These are phyloP conservation scores for Phymatocera aterrima DNA, from an alignment of 2,888 invertebrate genomes.

Conservation along the genomic window DNA sequence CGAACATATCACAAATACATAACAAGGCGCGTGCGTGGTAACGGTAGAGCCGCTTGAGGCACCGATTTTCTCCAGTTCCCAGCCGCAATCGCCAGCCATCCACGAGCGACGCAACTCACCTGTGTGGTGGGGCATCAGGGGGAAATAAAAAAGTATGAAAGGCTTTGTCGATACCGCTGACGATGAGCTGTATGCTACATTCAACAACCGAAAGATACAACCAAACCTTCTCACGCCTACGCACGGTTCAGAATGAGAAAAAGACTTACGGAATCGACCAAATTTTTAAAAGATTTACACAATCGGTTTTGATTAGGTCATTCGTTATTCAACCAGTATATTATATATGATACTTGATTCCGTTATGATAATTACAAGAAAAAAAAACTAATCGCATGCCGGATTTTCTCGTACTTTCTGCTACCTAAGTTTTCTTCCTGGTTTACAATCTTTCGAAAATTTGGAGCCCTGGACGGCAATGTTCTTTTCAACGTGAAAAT, in stretches of 20 bases:
- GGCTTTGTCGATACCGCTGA: constrained; percentile 39
- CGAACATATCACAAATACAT: constrained; percentile 22
- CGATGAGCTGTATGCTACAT: background rate
- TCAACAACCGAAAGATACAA: constrained; percentile 8
- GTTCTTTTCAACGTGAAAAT: too few relatives aligned
- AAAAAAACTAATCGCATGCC: background rate
- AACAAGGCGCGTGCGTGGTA: constrained; percentile 46
- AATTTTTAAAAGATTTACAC: too few relatives aligned
- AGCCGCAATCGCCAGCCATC: constrained; percentile 42
- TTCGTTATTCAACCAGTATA: background rate
- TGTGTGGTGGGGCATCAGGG: constrained; percentile 32
- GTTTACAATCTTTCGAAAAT: background rate
- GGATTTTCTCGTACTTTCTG: background rate
- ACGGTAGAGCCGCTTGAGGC: constrained; percentile 49
- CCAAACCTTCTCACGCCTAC: constrained; percentile 30
- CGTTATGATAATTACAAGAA: too few relatives aligned
- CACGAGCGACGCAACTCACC: constrained; percentile 32
- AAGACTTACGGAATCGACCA: background rate
- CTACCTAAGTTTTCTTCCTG: background rate
- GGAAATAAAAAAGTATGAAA: background rate
- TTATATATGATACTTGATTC: too few relatives aligned
- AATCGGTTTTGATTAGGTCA: background rate
- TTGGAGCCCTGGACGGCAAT: background rate
- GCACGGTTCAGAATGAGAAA: background rate
- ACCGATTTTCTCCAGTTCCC: constrained; percentile 47